Evolutionary conservation across 2,888 invertebrate genomes (phyloP), one percentile per base, ranked within the genome.

Genomic region (Drosophila fulvimacula): DNA sequence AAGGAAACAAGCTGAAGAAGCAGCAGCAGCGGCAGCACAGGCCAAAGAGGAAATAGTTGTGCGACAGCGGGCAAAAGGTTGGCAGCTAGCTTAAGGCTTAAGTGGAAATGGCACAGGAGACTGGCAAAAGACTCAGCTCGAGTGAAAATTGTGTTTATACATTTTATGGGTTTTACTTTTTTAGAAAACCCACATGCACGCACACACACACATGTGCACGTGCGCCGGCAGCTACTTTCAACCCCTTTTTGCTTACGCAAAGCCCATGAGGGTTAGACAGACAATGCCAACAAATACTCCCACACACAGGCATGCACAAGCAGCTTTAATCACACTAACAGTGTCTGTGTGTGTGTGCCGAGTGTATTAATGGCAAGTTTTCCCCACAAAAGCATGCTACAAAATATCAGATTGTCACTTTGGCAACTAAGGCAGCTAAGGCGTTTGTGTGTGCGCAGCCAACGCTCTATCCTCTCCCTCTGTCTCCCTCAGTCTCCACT

Each of bases 111-210:
- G 58, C 17, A 6, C 11, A 17, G 42, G 51, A 27, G 67, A 51
- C 67, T 60, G 74, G 53, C 61, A 76, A 76, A 85, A 76, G 73
- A 57, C 71, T 65, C 51, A 59, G 67, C 60, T 82, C 41, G 72
- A 82, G 69, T 72, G 72, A 74, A 82, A 77, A 77, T 66, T 73
- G 72, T 86, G 72, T 67, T 83, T 70, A 77, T 70, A 74, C 70
- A 70, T 70, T 80, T 73, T 57, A 74, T 74, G 72, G 67, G 62
- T 5, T 49, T 67, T 65, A 19, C 19, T 49, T 39, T 46, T 49
- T 48, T 21, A 30, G 24, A 48, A 19, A 17, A 55, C 41, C 36
- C 27, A n/a, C 15, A 36, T 3, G 30, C 17, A 34, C 27, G 27
- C 17, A 27, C 24, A 30, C 27, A 17, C 13, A 17, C 17, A 11